Evolutionary conservation across 2,113 vertebrate species (phyloP), one percentile per base, ranked within the genome.

Genomic region (Engraulis encrasicolus): DNA sequence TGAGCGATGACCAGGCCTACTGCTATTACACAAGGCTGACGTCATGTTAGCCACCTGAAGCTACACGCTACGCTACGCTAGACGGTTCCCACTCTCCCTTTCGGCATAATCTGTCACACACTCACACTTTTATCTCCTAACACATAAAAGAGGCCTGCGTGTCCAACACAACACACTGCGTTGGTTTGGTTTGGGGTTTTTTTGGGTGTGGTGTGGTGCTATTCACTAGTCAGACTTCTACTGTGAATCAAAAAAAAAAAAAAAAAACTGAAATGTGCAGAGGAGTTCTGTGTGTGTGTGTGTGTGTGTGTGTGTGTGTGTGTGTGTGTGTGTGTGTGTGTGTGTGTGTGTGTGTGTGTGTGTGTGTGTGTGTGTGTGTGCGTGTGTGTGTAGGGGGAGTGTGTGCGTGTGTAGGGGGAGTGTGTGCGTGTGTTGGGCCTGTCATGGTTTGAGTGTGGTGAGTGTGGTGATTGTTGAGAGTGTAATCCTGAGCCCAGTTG

Each of bases 81-180:
- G n/a, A n/a, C n/a, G n/a, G n/a, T n/a, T n/a, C n/a, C n/a, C n/a
- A n/a, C n/a, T n/a, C n/a, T 31, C 14, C 2, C 58, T 12, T 27
- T 9, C 58, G 12, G 58, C 58, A 66, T 11, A 1, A 9, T 27
- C 14, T 9, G 0, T 27, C 6, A 20, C 27, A 6, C 27, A 1
- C 66, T 23, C 20, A 38, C 74, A n/a, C 84, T 77, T 50, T 79
- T 14, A 50, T 78, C 77, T 74, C 40, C 50, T 52, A 27, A 66
- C 49, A 17, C 82, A 58, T 37, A 12, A 74, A 74, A 74, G 34
- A 74, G 27, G 31, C 66, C 1, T 2, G 3, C 23, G 14, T 17
- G 66, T 74, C 23, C 7, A 74, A 34, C 14, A 74, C 27, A 36
- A 74, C 11, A 74, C 12, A 74, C 11, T 12, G 6, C 17, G 27